Base-by-base conservation (phyloP, 2,797 vertebrate genomes). In the Coregonus ussuriensis region DNA sequence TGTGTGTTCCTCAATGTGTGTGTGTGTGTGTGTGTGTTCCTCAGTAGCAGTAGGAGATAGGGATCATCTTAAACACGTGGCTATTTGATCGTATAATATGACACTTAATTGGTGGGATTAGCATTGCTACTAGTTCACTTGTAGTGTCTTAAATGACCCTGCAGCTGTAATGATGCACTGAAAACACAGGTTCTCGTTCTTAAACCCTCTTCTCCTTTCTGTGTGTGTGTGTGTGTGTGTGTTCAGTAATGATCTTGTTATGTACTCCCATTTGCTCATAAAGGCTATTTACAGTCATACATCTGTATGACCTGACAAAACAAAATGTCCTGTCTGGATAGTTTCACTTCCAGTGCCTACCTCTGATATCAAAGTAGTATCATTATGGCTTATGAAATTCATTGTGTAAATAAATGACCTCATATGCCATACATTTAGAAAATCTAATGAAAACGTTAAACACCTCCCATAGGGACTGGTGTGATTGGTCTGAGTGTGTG, bases 51-150 rank as follows among this genome's bases (percentile, higher is more conserved):
- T 59, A 35, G 74, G 70, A 74, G 67, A 67, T 53, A 76, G 54
- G 69, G 56, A 74, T 77, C 74, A 82, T 85, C 75, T 77, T 13
- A 74, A 83, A 80, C 82, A 88, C 65, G 77, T 85, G 77, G 74
- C 74, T 67, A 78, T 80, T 77, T 79, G 67, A 73, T 79, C 65
- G 73, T 81, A 59, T 53, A 70, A 73, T 76, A 68, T 6, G n/a
- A 25, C 72, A 63, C 67, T 77, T 65, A 76, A 76, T 80, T 79
- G 65, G 53, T 51, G 56, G 33, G 72, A 77, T 80, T 80, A 47
- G 71, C 59, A 33, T 75, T 18, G 15, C 67, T 75, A 69, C 25
- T 5, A 74, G 62, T n/a, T 71, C 33, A 35, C 21, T 69, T 35
- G 56, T 33, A 69, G 5, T 18, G 56, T 59, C n/a, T 21, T 9